These are phyloP conservation scores for Holotrichia oblita DNA, from an alignment of 1,140 invertebrate genomes.

Conservation along the genomic window DNA sequence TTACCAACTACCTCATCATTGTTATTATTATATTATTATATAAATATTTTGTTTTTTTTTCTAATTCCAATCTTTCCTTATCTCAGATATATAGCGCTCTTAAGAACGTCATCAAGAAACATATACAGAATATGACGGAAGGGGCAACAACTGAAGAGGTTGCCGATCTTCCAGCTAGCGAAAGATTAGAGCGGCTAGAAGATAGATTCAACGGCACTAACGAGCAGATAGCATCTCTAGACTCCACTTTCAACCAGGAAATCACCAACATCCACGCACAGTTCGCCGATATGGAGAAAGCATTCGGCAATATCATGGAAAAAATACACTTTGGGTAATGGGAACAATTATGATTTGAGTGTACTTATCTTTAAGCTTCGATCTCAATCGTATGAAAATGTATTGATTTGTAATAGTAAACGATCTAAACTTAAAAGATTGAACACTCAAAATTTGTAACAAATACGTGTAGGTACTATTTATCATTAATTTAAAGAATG, in stretches of 20 bases:
- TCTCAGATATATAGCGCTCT: neutral
- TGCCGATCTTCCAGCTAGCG: conserved; percentile 34
- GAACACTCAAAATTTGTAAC: too few species aligned
- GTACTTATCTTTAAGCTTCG: neutral
- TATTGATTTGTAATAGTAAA: too few species aligned
- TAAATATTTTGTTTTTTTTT: neutral
- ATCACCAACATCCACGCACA: conserved; percentile 52
- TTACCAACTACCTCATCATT: neutral
- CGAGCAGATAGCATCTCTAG: conserved; percentile 51
- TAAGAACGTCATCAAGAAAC: conserved; percentile 31
- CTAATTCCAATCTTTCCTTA: neutral
- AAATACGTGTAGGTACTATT: neutral
- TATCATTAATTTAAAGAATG: conserved; percentile 23
- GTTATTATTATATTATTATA: neutral
- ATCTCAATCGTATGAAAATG: too few species aligned
- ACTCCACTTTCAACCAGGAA: conserved; percentile 52
- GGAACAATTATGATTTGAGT: neutral
- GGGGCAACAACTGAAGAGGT: neutral
- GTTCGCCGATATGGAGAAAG: conserved; percentile 53
- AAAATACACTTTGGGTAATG: conserved; percentile 48
- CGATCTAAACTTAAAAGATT: too few species aligned
- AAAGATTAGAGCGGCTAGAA: conserved; percentile 42
- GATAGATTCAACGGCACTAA: conserved; percentile 43
- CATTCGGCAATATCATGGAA: conserved; percentile 51
- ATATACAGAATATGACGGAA: neutral